Conservation (phyloP, 2,888 invertebrate genomes). For the Alcis repandata region DNA sequence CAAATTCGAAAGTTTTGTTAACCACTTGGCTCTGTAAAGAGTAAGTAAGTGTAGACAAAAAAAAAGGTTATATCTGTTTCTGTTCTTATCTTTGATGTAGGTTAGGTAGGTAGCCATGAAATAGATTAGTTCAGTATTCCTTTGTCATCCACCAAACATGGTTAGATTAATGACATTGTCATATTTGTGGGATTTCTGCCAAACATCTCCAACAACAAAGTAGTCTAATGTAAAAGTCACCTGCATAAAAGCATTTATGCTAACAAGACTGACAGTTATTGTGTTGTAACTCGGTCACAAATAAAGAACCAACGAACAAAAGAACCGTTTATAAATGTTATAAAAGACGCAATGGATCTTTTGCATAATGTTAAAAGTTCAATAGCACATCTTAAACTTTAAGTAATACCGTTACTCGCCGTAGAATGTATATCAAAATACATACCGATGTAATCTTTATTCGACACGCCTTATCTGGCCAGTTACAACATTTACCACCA, state of each 20-base stretch:
- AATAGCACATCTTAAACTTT: conserved; percentile 38
- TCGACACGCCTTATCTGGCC: conserved; percentile 40
- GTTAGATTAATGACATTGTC: conserved; percentile 3
- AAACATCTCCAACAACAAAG: conserved; percentile 16
- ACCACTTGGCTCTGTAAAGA: neutral
- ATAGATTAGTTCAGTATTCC: neutral
- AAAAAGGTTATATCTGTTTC: neutral
- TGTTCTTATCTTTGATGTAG: neutral
- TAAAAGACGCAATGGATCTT: conserved; percentile 32
- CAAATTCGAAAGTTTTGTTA: conserved; percentile 1
- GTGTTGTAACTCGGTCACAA: conserved; percentile 36
- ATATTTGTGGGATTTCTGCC: conserved; percentile 13
- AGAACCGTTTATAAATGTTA: conserved; percentile 34
- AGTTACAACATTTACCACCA: conserved; percentile 45
- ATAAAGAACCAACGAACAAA: conserved; percentile 28
- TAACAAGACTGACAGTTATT: conserved; percentile 31
- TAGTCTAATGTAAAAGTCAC: conserved; percentile 29
- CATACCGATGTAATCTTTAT: conserved; percentile 39
- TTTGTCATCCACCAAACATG: conserved; percentile 2
- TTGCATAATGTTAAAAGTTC: conserved; percentile 40
- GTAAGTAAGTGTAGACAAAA: neutral
- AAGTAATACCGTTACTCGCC: conserved; percentile 31
- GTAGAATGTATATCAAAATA: conserved; percentile 36
- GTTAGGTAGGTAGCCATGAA: no score
- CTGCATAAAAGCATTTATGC: conserved; percentile 25